Conservation (phyloP, 2,113 vertebrate genomes). For the Macquaria ambigua region DNA sequence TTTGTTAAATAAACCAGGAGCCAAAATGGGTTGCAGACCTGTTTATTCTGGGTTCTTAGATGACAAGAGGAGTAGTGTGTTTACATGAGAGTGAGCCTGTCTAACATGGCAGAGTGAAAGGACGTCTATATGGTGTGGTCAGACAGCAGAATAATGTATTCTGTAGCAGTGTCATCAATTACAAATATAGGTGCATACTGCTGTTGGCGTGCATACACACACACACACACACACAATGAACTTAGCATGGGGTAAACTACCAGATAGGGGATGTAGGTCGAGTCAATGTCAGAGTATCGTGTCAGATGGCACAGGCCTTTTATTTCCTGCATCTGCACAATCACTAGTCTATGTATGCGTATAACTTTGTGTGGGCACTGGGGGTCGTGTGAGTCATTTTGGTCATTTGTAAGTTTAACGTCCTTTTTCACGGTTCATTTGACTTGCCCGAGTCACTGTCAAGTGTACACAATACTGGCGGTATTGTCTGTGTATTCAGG, state of each 20-base stretch:
- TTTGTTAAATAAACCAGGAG: neutral
- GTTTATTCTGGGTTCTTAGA: neutral
- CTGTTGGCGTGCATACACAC: neutral
- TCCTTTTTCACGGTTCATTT: slow-evolving; percentile 8
- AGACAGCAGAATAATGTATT: neutral
- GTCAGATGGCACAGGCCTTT: slow-evolving; percentile 22
- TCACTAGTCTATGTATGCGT: slow-evolving; percentile 5
- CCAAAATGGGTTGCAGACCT: neutral
- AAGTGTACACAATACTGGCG: neutral
- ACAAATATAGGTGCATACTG: neutral
- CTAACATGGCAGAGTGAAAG: neutral
- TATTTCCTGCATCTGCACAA: slow-evolving; percentile 26
- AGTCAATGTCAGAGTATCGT: slow-evolving; percentile 58
- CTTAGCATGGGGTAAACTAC: slow-evolving; percentile 45
- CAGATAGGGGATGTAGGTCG: slow-evolving; percentile 59
- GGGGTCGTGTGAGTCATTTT: neutral
- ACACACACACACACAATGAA: slow-evolving; percentile 1
- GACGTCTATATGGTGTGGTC: too few relatives aligned
- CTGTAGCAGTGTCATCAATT: neutral
- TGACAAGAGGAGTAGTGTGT: neutral
- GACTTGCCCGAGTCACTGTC: slow-evolving; percentile 10
- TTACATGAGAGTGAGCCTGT: neutral
- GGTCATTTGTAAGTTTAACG: slow-evolving; percentile 14
- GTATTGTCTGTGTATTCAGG: neutral
- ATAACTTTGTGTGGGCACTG: neutral